Evolutionary conservation across 2,888 invertebrate species (phyloP), one percentile per base, ranked within the genome.

Genomic region (Lycia hirtaria): DNA sequence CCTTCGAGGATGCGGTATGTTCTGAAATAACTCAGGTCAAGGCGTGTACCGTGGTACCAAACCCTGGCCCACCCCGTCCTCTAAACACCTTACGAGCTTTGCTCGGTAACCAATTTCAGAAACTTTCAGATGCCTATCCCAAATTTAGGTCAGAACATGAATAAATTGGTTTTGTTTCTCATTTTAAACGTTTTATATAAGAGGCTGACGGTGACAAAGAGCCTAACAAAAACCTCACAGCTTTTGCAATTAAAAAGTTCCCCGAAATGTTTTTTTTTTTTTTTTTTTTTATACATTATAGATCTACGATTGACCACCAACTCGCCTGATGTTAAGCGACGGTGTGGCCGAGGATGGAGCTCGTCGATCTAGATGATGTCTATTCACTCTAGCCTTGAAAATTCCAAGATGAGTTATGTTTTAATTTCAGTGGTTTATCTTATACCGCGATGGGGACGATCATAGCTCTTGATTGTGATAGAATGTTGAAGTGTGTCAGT

Each of bases 11-110:
- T 48, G 57, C 60, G 52, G 62, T 53, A 62, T 48, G 64, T 37
- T 64, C 49, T 54, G 54, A 62, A 61, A 67, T 67, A 67, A 57
- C 49, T 28, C 59, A 60, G 64, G 66, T 67, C 66, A 64, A 67
- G 66, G 66, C 35, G 55, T 44, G 33, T 49, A 49, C 58, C 55
- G 38, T 47, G 37, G 37, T 51, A 54, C 57, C 51, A 33, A 38
- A 45, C 14, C 50, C 32, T 45, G 51, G 26, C 44, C 40, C 33
- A 44, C 33, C 43, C 17, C 41, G 43, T 35, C 50, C 47, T 52
- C 47, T 40, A 53, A 59, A 54, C 26, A 55, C 30, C 51, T 47
- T 52, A 44, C 53, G 54, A 47, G 38, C 48, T 50, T 38, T 47
- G 28, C 48, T 44, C 54, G 32, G 37, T 41, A 50, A 57, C 57